Conservation (phyloP, 2,113 vertebrate species). For the Garra rufa region DNA sequence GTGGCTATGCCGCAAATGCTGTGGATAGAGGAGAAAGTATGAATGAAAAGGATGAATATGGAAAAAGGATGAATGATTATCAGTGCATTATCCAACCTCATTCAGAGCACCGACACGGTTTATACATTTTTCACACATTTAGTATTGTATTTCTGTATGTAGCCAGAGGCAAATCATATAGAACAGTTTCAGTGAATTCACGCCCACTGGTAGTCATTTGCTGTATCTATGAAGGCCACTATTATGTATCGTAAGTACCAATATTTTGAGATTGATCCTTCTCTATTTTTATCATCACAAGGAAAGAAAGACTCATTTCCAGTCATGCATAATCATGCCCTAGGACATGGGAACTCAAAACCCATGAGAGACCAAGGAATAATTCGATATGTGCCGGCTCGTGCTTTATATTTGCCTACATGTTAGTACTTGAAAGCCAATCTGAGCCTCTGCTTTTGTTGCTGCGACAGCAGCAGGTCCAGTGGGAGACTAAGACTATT, state of each 20-base stretch:
- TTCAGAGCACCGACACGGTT: neutral
- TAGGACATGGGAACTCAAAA: neutral
- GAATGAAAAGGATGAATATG: neutral
- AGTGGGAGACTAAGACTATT: conserved; percentile 2
- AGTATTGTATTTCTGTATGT: neutral
- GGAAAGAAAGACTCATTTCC: neutral
- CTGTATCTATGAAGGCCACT: neutral
- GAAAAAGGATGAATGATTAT: neutral
- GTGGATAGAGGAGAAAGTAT: neutral
- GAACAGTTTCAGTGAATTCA: neutral
- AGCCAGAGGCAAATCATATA: conserved; percentile 1
- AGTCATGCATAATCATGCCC: neutral
- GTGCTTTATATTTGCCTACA: neutral
- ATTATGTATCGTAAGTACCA: neutral
- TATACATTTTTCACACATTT: neutral
- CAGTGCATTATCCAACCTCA: neutral
- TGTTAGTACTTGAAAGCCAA: conserved; percentile 12
- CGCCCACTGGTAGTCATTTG: neutral
- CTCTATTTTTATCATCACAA: neutral
- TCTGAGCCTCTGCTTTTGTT: conserved; percentile 18
- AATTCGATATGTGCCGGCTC: neutral
- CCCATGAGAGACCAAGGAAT: neutral
- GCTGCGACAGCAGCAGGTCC: neutral
- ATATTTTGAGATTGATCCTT: neutral
- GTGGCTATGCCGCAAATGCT: neutral